Base-by-base conservation (phyloP, 2,888 invertebrate genomes). In the Thymelicus lineola region DNA sequence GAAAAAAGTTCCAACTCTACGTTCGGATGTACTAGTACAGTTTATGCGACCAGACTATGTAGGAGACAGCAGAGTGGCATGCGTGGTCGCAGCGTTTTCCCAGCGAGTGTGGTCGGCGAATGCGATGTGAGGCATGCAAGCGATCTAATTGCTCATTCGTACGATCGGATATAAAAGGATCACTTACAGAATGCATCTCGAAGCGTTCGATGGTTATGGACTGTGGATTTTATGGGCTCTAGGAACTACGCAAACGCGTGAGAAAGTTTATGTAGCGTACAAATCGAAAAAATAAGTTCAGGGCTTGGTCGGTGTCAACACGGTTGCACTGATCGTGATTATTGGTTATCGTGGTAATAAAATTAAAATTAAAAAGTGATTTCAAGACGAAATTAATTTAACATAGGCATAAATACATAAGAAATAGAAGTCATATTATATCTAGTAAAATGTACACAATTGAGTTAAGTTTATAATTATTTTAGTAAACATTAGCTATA, bases 151-250 rank as follows among this genome's bases (percentile, higher is more conserved):
- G 42, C 57, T 57, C 57, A 65, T 65, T 57, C 42, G 65, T 65
- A 65, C 35, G 57, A 64, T 64, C 64, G 64, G 65, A 45, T 65
- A 45, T 57, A 65, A 45, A 20, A 65, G 57, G 65, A 57, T 65
- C 65, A 65, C 20, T 65, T 65, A 57, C 55, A 57, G 28, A 65
- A 57, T 65, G 55, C 28, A 65, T 36, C n/a, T 57, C 7, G 57
- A 10, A 36, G 28, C 28, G 28, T 50, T 45, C 45, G 53, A 14
- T 42, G 42, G 42, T n/a, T 35, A 46, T 35, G 28, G 28, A 46
- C n/a, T 28, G 28, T 6, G 55, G 28, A 28, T 28, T 55, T 55
- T 55, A 55, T 57, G 36, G 57, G 6, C n/a, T 57, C 55, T 28
- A 14, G 57, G 36, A 57, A 57, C 35, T 57, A 57, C 4, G 36